Percentiles rank a stretch among this genome's conserved stretches.
phyloP scores from a whole-genome alignment of 2,888 invertebrate genomes.

The Hyles lineata region DNA sequence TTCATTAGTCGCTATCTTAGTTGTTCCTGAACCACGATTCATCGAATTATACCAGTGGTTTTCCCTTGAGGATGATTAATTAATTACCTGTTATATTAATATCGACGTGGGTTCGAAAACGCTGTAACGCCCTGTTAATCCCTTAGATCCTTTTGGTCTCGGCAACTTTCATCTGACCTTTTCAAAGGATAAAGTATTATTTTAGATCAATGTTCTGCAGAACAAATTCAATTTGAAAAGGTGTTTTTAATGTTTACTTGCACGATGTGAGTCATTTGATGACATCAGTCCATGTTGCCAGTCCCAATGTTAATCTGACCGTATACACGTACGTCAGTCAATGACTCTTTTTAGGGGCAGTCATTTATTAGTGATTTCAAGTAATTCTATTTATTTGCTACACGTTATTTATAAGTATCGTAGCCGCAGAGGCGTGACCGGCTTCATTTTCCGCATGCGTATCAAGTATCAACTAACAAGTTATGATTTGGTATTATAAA shows the following conservation, averaged over 20 bases:
- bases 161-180: neutral
- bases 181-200: neutral
- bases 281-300: constrained; percentile 15
- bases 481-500: constrained; percentile 11
- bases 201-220: neutral
- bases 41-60: no score
- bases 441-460: constrained; percentile 6
- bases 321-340: neutral
- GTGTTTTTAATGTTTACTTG: constrained; percentile 9
- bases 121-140: no score
- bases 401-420: neutral
- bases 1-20: no score
- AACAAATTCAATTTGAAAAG: constrained; percentile 4
- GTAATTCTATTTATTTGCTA: neutral
- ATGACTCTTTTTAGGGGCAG: neutral
- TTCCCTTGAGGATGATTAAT: no score
- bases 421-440: constrained; percentile 8
- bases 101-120: no score
- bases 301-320: neutral
- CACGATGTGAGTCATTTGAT: constrained; percentile 15
- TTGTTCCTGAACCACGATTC: no score
- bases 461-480: constrained; percentile 6
- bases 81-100: no score
- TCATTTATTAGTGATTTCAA: neutral
- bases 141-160: neutral